Evolutionary conservation across 2,113 vertebrate genomes (phyloP).

Genomic region (Heterotilapia buettikoferi): DNA sequence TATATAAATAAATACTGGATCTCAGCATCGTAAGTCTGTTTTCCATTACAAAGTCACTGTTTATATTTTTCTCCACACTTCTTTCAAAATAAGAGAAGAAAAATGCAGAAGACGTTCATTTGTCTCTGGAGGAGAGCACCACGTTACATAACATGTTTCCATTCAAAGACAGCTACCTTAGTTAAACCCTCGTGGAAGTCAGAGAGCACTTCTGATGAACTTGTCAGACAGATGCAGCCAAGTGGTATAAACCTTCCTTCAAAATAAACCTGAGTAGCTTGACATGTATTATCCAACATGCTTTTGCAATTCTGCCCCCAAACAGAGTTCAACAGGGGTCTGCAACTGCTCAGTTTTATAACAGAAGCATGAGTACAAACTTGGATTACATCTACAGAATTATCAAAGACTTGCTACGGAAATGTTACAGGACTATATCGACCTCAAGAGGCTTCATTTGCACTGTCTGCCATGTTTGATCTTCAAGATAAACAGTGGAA

Average conservation of each 20-base stretch:
- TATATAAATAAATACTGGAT: background rate
- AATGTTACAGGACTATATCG: background rate
- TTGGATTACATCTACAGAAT: background rate
- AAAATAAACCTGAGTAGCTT: background rate
- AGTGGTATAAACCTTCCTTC: background rate
- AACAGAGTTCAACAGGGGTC: background rate
- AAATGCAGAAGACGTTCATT: conserved; percentile 11
- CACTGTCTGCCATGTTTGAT: background rate
- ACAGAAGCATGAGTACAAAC: background rate
- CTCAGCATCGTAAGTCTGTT: conserved; percentile 27
- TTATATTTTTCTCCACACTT: conserved; percentile 25
- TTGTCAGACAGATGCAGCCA: background rate
- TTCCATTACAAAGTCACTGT: conserved; percentile 34
- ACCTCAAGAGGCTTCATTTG: background rate
- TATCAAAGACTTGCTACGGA: background rate
- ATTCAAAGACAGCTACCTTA: conserved; percentile 11
- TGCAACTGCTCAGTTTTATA: background rate
- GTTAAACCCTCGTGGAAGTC: background rate
- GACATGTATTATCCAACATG: background rate
- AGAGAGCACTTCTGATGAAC: background rate
- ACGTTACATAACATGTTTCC: conserved; percentile 45
- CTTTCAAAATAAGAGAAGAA: conserved; percentile 38
- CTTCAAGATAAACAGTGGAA: background rate
- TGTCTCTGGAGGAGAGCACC: conserved; percentile 26
- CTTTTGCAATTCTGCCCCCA: background rate